Base-by-base conservation (phyloP, 2,797 vertebrate genomes). In the Enteromius radiatus region DNA sequence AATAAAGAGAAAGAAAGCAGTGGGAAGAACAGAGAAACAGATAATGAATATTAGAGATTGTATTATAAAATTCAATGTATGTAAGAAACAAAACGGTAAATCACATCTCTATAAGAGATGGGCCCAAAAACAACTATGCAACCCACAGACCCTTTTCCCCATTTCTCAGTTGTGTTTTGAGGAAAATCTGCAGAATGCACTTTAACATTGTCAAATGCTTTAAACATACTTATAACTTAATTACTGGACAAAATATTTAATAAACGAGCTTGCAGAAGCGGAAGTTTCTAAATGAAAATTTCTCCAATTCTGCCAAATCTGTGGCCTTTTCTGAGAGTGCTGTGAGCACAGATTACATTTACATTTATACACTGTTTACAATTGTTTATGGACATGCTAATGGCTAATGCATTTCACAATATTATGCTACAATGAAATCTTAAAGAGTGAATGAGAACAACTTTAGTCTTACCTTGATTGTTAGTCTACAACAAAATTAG, bases 1-100 rank as follows among this genome's bases (percentile, higher is more conserved):
- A n/a, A 75, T 21, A 61, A 36, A 80, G 45, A 41, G 28, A 38
- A 52, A 79, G 26, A 83, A 83, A 76, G 67, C 17, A n/a, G 63
- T 54, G 21, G 47, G 49, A 67, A 84, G 89, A 86, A 86, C 70
- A 77, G 52, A 68, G 31, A 45, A 47, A 69, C 33, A 86, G 38
- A 78, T 78, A 12, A 78, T 38, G 36, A 56, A 75, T 82, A 75
- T 81, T 69, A 81, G 19, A 21, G 65, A 11, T 33, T 80, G n/a
- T 36, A 69, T 65, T 52, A 76, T 81, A 5, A 81, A 76, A 68
- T 47, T 59, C 28, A 71, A 77, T 38, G 28, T 4, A 80, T 23
- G 31, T 76, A 68, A 49, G 31, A 59, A 11, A 81, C 41, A 41
- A 75, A 65, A 75, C 41, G 3, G 6, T 33, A n/a, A 75, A 65